Evolutionary conservation across 2,113 vertebrate species (phyloP).

Genomic region (Varanus salvator): DNA sequence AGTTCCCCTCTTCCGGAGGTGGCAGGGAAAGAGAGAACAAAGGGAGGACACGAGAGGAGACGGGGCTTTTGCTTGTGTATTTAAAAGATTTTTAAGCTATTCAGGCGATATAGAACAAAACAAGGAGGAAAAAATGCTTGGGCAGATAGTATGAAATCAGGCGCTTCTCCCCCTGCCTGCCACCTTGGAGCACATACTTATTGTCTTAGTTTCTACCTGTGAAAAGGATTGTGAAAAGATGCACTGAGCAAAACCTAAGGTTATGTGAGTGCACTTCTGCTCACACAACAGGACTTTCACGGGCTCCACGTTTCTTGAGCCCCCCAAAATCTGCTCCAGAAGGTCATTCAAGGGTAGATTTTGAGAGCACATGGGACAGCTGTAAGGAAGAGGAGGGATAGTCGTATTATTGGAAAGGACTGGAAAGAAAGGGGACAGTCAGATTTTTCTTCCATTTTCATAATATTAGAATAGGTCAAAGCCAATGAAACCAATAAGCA

Average conservation of each 20-base stretch:
- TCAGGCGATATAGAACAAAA: neutral
- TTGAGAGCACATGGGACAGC: too few relatives aligned
- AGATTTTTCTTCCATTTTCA: neutral
- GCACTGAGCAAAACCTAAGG: neutral
- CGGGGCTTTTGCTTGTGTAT: too few relatives aligned
- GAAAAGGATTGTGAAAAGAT: neutral
- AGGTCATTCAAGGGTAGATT: too few relatives aligned
- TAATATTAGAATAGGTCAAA: neutral
- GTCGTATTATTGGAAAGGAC: neutral
- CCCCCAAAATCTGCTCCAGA: too few relatives aligned
- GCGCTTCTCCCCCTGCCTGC: too few relatives aligned
- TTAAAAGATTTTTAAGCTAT: neutral
- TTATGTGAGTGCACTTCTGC: neutral
- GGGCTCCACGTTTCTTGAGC: neutral
- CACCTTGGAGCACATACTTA: neutral
- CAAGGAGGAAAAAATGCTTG: neutral
- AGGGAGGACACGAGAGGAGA: neutral
- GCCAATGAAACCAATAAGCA: neutral
- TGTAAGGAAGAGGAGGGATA: too few relatives aligned
- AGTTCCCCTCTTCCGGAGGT: neutral
- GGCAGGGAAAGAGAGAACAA: neutral
- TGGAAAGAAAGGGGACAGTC: neutral
- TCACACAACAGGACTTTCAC: neutral
- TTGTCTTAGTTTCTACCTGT: neutral
- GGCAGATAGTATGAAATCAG: neutral